Base-by-base conservation (phyloP, 1,140 invertebrate species). In the Tribolium madens region DNA sequence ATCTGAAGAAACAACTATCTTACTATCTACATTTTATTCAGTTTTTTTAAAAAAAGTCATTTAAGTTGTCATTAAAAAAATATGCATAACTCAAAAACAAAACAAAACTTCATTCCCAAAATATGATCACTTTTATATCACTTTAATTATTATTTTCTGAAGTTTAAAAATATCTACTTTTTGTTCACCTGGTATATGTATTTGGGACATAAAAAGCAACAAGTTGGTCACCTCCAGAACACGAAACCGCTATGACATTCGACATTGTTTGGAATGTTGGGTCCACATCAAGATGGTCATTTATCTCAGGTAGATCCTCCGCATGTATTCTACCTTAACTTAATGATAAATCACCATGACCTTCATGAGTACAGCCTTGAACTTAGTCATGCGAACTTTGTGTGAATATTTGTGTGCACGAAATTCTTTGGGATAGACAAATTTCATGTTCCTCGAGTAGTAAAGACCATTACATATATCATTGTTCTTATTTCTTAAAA, bases 271-370 rank as follows among this genome's bases (percentile, higher is more conserved):
- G 26, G 57, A 64, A 33, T 33, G 26, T 33, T 64, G 21, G 57
- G 31, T 1, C 21, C 26, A 33, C 26, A 33, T 31, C 57, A 64
- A 64, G 15, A 21, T 57, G 52, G 52, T 64, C 57, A 64, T 64
- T 64, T 64, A 64, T 64, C 57, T 64, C 12, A 26, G n/a, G 26
- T 12, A 33, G 21, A 64, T 64, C 57, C 26, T 64, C 57, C 57
- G 57, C 57, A 64, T 26, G 57, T 64, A 64, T 64, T 64, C 57
- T 64, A 26, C 26, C 21, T 31, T 36, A 14, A 64, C 10, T 33
- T 14, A 26, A 64, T 64, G 57, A 64, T 64, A 64, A 33, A 64
- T 64, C 57, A 64, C 57, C 26, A 18, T 64, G 57, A 64, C 57
- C 57, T 33, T 33, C 31, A 33, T 31, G 21, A 7, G 3, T 21